A percentile compares a stretch with the other conserved stretches of the same genome.
These are phyloP conservation scores for Furcifer pardalis DNA, from an alignment of 2,797 vertebrate genomes.

Conservation along the genomic window DNA sequence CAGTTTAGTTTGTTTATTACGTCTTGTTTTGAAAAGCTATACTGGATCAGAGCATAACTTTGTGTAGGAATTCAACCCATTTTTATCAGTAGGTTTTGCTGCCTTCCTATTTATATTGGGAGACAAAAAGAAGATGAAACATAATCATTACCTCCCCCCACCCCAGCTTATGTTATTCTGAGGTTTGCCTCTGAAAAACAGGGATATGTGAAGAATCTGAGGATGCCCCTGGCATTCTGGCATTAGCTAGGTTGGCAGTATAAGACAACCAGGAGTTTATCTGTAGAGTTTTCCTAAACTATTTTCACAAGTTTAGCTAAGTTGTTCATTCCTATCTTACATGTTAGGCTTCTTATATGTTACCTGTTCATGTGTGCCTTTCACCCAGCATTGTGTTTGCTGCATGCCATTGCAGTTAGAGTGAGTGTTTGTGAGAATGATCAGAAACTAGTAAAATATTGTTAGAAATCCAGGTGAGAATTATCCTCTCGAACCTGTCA, in stretches of 20 bases:
- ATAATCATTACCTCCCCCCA: not conserved
- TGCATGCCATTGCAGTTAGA: not conserved
- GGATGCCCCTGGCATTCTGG: not conserved
- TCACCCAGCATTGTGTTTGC: not conserved
- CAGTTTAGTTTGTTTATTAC: too few species aligned
- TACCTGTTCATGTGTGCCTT: not conserved
- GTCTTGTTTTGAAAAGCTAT: not conserved
- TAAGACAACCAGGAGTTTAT: not conserved
- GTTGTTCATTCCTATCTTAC: too few species aligned
- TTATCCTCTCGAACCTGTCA: not conserved
- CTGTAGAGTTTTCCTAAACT: not conserved
- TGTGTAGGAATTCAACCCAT: not conserved
- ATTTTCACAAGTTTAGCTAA: not conserved
- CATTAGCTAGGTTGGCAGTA: not conserved
- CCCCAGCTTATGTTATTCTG: not conserved
- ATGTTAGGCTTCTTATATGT: not conserved
- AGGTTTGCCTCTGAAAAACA: too few species aligned
- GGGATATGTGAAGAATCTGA: not conserved
- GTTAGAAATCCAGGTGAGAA: not conserved
- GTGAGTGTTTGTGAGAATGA: not conserved
- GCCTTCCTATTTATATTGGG: not conserved
- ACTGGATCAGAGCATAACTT: not conserved
- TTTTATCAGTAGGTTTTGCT: not conserved
- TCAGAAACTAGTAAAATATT: not conserved
- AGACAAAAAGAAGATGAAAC: not conserved